Evolutionary conservation across 2,888 invertebrate species (phyloP).

Genomic region (Polia nebulosa): DNA sequence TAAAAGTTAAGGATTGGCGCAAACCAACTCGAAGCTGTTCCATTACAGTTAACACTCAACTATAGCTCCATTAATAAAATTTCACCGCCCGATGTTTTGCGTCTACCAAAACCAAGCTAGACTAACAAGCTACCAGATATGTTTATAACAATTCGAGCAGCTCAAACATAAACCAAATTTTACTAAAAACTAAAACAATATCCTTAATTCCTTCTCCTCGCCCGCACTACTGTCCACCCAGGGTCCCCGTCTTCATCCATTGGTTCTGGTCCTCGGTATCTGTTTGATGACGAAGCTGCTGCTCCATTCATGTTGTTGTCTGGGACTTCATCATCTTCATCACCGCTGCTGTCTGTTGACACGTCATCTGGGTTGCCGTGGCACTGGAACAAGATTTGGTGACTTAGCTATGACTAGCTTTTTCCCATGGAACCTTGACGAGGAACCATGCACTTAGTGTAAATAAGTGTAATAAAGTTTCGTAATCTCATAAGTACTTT

Average conservation of each 20-base stretch:
- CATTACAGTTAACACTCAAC: neutral
- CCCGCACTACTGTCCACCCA: slow-evolving; percentile 93
- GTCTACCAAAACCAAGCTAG: neutral
- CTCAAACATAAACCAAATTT: slow-evolving; percentile 42
- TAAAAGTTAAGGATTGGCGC: neutral
- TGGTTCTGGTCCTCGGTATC: slow-evolving; percentile 75
- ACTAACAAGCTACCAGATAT: slow-evolving; percentile 35
- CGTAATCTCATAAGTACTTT: too few relatives aligned
- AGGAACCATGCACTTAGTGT: too few relatives aligned
- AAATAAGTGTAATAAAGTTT: too few relatives aligned
- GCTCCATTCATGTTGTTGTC: slow-evolving; percentile 73
- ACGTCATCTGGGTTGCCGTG: slow-evolving; percentile 89
- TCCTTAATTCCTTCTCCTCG: slow-evolving; percentile 88
- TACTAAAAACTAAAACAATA: slow-evolving; percentile 33
- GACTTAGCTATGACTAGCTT: too few relatives aligned
- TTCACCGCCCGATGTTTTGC: neutral
- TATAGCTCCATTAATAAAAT: neutral
- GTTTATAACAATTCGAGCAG: slow-evolving; percentile 44
- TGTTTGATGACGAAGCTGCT: slow-evolving; percentile 71
- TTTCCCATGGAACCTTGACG: too few relatives aligned
- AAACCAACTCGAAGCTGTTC: neutral
- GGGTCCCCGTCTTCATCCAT: slow-evolving; percentile 91
- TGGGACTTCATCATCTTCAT: slow-evolving; percentile 82
- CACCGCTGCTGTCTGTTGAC: slow-evolving; percentile 84
- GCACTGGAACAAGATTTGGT: slow-evolving; percentile 73